Evolutionary conservation across 2,113 vertebrate genomes (phyloP).

Genomic region (Scomber colias): DNA sequence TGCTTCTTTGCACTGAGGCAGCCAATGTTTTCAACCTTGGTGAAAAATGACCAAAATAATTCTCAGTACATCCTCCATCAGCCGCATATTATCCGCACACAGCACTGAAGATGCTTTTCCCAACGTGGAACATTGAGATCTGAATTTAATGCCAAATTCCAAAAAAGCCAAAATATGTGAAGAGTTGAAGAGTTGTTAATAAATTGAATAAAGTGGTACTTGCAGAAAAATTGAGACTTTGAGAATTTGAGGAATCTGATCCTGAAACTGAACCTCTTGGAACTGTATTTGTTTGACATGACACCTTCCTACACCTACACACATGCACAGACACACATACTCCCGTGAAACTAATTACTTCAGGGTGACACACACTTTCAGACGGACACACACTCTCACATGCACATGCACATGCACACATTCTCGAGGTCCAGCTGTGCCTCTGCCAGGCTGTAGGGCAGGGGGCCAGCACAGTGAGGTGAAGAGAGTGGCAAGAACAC

Average conservation of each 20-base stretch:
- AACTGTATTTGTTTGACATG: constrained; percentile 1
- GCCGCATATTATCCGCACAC: no score
- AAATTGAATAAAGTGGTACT: no score
- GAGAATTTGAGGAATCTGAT: not conserved
- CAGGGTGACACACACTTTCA: constrained; percentile 8
- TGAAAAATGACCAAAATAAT: not conserved
- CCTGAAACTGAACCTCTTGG: constrained; percentile 1
- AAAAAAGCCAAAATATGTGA: not conserved
- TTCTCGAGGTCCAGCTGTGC: constrained; percentile 64
- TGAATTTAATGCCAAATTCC: no score
- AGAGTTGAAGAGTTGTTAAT: not conserved
- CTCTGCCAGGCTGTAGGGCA: constrained; percentile 66
- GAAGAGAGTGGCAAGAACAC: constrained; percentile 72
- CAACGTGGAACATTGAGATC: no score
- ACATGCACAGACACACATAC: constrained; percentile 29
- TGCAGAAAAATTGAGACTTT: no score
- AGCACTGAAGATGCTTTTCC: no score
- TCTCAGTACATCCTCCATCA: not conserved
- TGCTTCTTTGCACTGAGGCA: no score
- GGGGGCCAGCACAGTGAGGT: constrained; percentile 69
- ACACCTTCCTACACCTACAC: constrained; percentile 11
- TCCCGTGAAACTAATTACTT: constrained; percentile 51
- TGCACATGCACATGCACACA: constrained; percentile 30
- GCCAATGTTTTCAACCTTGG: not conserved
- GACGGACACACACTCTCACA: not conserved